Percentiles rank a stretch among this genome's conserved stretches.
Evolutionary conservation across 1,140 invertebrate genomes (phyloP).

Genomic region (Oscheius sp.): DNA sequence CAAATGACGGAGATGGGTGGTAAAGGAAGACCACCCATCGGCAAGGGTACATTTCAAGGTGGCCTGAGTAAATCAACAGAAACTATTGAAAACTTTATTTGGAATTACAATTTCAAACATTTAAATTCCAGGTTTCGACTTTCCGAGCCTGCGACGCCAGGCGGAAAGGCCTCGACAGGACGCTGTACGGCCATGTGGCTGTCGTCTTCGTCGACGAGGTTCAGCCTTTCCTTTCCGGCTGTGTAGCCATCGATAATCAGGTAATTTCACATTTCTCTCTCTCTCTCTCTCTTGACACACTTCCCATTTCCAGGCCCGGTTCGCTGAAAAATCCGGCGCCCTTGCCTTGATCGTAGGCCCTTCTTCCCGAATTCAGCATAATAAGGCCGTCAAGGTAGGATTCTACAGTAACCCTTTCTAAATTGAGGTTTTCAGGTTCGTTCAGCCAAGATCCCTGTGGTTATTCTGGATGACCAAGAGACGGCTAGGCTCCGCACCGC

Average conservation of each 20-base stretch:
- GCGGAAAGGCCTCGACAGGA: conserved; percentile 29
- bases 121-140: conserved; percentile 20
- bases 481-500: conserved; percentile 7
- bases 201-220: conserved; percentile 39
- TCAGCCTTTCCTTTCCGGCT: conserved; percentile 34
- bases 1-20: not conserved
- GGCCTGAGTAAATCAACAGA: not conserved
- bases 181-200: conserved; percentile 28
- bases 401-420: not conserved
- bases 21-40: not conserved
- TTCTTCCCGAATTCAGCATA: conserved; percentile 15
- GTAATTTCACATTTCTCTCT: too few relatives aligned
- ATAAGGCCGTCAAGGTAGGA: conserved; percentile 21
- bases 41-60: not conserved
- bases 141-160: conserved; percentile 33
- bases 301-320: conserved; percentile 19
- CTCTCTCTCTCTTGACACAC: conserved; percentile 9
- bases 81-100: not conserved
- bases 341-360: conserved; percentile 35
- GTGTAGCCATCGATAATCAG: conserved; percentile 39
- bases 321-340: conserved; percentile 41
- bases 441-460: conserved; percentile 31
- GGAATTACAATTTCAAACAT: not conserved
- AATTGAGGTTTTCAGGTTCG: conserved; percentile 15
- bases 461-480: conserved; percentile 32